Conservation (phyloP, 2,888 invertebrate species). For the Crematogaster levior region DNA sequence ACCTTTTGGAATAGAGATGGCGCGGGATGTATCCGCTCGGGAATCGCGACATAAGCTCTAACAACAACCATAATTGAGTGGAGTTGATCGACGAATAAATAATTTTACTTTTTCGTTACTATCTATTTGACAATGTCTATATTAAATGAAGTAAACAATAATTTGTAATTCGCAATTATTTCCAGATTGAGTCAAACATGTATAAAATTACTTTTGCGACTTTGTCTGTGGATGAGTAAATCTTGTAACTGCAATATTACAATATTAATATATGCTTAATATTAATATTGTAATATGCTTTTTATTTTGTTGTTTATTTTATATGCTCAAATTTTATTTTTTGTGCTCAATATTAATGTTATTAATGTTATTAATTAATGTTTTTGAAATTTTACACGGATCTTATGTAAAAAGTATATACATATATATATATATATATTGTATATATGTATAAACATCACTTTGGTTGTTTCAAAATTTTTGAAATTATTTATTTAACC, state of each 20-base stretch:
- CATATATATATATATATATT: too few relatives aligned
- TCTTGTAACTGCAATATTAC: background rate
- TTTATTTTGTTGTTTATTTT: background rate
- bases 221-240: background rate
- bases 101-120: background rate
- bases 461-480: background rate
- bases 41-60: too few relatives aligned
- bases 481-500: background rate
- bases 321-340: background rate
- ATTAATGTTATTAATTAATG: too few relatives aligned
- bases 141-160: background rate
- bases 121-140: background rate
- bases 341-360: too few relatives aligned
- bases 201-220: constrained; percentile 1
- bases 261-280: background rate
- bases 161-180: constrained; percentile 3
- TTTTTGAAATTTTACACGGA: too few relatives aligned
- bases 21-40: too few relatives aligned
- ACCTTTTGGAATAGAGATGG: too few relatives aligned
- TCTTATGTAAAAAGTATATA: too few relatives aligned
- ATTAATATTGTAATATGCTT: too few relatives aligned
- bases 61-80: background rate
- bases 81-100: constrained; percentile 14
- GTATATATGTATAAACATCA: background rate
- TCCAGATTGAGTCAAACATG: background rate